phyloP scores from a whole-genome alignment of 2,113 vertebrate species.

The Orycteropus afer region DNA sequence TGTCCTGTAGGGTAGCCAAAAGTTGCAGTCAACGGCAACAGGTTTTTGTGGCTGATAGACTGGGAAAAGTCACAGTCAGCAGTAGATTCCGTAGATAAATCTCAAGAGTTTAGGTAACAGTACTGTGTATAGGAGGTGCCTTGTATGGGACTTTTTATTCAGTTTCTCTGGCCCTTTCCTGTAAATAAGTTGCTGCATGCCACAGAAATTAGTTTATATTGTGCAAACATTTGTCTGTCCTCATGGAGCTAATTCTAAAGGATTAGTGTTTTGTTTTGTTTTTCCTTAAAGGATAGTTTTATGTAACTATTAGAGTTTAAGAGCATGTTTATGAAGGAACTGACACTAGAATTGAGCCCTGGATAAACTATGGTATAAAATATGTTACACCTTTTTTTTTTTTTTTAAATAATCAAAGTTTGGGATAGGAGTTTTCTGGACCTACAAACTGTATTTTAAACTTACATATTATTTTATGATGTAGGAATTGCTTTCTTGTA shows the following conservation, averaged over 20 bases:
- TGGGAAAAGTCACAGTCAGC: not conserved
- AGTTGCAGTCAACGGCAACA: not conserved
- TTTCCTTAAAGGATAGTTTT: not conserved
- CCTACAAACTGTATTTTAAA: not conserved
- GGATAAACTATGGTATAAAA: not conserved
- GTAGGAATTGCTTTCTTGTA: conserved; percentile 23
- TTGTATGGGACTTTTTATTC: not conserved
- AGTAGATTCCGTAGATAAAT: not conserved
- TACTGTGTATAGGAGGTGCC: not conserved
- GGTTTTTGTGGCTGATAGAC: not conserved
- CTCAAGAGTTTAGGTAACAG: not conserved
- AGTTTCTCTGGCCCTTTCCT: not conserved
- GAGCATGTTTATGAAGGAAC: not conserved
- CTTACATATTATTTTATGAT: not conserved
- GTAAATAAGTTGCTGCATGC: not conserved
- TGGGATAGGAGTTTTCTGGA: not conserved
- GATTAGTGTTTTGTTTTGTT: not conserved
- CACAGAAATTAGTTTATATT: not conserved
- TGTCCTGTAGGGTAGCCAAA: not conserved
- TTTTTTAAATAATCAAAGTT: not conserved
- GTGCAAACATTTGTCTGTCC: not conserved
- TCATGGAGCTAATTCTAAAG: not conserved
- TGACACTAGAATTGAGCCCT: not conserved
- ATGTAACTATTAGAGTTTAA: not conserved
- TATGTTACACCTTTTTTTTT: not conserved